Evolutionary conservation across 2,888 invertebrate genomes (phyloP).

Genomic region (Tortrix viridana): DNA sequence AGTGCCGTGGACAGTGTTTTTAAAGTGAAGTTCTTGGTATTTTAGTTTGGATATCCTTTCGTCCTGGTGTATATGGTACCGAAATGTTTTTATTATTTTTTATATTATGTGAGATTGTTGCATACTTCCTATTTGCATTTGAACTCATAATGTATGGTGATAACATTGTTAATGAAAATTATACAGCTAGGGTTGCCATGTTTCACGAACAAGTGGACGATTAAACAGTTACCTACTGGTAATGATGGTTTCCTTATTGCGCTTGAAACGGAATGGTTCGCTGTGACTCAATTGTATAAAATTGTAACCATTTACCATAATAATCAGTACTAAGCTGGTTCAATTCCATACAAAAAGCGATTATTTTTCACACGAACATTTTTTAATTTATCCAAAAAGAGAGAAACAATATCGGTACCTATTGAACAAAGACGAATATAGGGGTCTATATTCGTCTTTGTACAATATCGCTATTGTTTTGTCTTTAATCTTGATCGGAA

Average conservation of each 20-base stretch:
- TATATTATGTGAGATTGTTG: constrained; percentile 34
- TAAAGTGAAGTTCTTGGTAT: constrained; percentile 59
- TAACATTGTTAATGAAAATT: constrained; percentile 16
- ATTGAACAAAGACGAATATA: too few species aligned
- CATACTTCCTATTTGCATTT: constrained; percentile 22
- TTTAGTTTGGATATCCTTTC: constrained; percentile 58
- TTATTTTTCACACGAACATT: too few species aligned
- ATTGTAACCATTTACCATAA: background rate
- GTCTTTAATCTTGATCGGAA: too few species aligned
- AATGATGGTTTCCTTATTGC: constrained; percentile 25
- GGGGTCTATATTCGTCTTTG: too few species aligned
- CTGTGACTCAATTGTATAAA: constrained; percentile 29
- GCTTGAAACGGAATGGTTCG: constrained; percentile 6
- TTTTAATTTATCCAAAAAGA: too few species aligned
- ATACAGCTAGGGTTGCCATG: background rate
- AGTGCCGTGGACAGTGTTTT: constrained; percentile 48
- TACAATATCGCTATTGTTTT: too few species aligned
- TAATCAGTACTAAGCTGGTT: constrained; percentile 5
- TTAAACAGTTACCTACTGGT: constrained; percentile 14
- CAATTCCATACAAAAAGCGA: constrained; percentile 3
- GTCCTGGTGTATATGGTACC: constrained; percentile 51
- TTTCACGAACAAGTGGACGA: constrained; percentile 1
- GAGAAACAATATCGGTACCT: too few species aligned
- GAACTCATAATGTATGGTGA: constrained; percentile 12
- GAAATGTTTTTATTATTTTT: constrained; percentile 51